A percentile compares a stretch with the other conserved stretches of the same genome.
Conservation (phyloP, 2,797 vertebrate genomes). For the Neoniphon sammara region DNA sequence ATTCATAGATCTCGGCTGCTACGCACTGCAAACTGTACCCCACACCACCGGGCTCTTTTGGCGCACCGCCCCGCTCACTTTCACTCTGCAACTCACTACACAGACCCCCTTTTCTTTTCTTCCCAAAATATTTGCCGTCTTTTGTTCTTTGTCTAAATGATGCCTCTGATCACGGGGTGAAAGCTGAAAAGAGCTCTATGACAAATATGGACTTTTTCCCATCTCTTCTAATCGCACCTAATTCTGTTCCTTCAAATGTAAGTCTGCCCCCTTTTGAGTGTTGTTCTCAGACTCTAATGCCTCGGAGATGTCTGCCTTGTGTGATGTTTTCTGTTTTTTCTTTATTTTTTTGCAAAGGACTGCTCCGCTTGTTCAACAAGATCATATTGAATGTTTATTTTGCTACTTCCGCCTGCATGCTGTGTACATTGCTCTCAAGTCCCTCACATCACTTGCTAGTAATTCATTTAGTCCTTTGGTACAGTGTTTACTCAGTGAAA, state of each 20-base stretch:
- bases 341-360: neutral
- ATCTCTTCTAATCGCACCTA: constrained; percentile 66
- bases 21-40: constrained; percentile 78
- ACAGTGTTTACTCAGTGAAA: constrained; percentile 42
- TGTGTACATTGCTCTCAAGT: constrained; percentile 23
- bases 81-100: constrained; percentile 72
- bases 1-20: constrained; percentile 84
- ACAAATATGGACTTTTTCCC: constrained; percentile 65
- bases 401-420: constrained; percentile 7
- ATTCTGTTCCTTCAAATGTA: constrained; percentile 66
- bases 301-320: constrained; percentile 39
- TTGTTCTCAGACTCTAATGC: constrained; percentile 43
- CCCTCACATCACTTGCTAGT: constrained; percentile 30
- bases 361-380: neutral
- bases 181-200: constrained; percentile 67
- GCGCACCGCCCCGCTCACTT: constrained; percentile 75
- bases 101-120: constrained; percentile 59
- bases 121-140: constrained; percentile 79
- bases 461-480: constrained; percentile 28
- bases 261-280: constrained; percentile 46
- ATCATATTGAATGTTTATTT: constrained; percentile 39
- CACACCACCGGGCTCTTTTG: constrained; percentile 77
- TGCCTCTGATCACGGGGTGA: constrained; percentile 75
- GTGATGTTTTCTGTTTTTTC: constrained; percentile 20
- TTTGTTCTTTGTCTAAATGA: constrained; percentile 82